These are phyloP conservation scores for Volucella zonaria DNA, from an alignment of 2,888 invertebrate species.

Conservation along the genomic window DNA sequence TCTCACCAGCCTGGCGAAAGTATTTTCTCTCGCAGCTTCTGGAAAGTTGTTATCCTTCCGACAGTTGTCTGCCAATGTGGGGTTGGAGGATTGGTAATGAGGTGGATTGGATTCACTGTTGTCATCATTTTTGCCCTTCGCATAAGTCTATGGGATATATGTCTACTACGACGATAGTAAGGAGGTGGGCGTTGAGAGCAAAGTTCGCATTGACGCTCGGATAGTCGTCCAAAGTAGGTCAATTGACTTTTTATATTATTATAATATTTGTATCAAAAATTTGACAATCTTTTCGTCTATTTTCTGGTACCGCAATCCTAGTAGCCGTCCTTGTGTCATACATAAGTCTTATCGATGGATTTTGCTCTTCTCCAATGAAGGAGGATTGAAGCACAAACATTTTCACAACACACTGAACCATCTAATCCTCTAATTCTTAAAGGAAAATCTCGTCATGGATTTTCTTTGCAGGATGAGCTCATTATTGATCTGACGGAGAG, in stretches of 20 bases:
- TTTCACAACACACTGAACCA: conserved; percentile 9
- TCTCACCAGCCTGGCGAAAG: conserved; percentile 6
- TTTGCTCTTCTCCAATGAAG: conserved; percentile 11
- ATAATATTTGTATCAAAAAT: conserved; percentile 23
- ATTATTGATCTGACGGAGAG: conserved; percentile 27
- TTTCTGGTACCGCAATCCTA: conserved; percentile 12
- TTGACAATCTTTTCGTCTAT: conserved; percentile 21
- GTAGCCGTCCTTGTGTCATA: conserved; percentile 28
- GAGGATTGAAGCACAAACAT: conserved; percentile 13
- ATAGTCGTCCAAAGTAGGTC: conserved; percentile 50
- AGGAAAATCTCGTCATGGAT: conserved; percentile 46
- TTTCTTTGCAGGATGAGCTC: conserved; percentile 12
- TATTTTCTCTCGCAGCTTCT: conserved; percentile 16
- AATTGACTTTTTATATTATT: conserved; percentile 67
- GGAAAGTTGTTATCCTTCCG: conserved; percentile 56
- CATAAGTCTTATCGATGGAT: conserved; percentile 32
- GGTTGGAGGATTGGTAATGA: conserved; percentile 37
- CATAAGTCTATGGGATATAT: conserved; percentile 1
- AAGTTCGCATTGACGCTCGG: conserved; percentile 20
- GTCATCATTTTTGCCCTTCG: conserved; percentile 51
- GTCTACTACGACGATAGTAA: neutral
- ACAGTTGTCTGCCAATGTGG: conserved; percentile 37
- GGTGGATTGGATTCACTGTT: conserved; percentile 44
- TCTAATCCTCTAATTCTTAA: conserved; percentile 53
- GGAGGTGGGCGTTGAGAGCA: conserved; percentile 1